Percentiles rank a stretch among this genome's conserved stretches.
Conservation (phyloP, 2,797 vertebrate species). For the Myotis findleyi region DNA sequence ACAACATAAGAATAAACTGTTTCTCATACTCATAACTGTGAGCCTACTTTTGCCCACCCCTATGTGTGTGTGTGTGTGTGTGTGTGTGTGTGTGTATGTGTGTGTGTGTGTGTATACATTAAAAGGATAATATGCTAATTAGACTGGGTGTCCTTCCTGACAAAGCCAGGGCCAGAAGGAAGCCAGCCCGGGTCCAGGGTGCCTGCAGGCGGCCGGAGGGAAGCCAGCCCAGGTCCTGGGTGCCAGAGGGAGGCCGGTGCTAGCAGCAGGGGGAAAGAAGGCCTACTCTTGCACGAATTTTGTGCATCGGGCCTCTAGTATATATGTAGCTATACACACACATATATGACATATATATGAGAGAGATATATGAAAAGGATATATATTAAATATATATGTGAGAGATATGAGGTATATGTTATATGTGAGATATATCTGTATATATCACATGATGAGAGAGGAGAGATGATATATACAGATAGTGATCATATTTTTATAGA, state of each 20-base stretch:
- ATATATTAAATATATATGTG: neutral
- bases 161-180: too few relatives aligned
- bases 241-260: too few relatives aligned
- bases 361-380: neutral
- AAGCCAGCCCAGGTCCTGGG: too few relatives aligned
- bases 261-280: too few relatives aligned
- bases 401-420: neutral
- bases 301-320: neutral
- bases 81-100: too few relatives aligned
- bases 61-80: too few relatives aligned
- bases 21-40: neutral
- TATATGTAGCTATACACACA: too few relatives aligned
- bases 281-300: too few relatives aligned
- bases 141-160: too few relatives aligned
- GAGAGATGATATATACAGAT: neutral
- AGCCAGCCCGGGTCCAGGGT: too few relatives aligned
- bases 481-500: neutral
- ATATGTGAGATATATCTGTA: neutral
- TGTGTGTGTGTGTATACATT: too few relatives aligned
- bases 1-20: neutral
- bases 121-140: too few relatives aligned
- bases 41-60: neutral
- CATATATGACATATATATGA: neutral
- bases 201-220: fast-evolving
- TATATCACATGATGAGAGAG: neutral